Percentiles rank a stretch among this genome's conserved stretches.
Evolutionary conservation across 1,140 invertebrate genomes (phyloP).

Genomic region (Cotesia typhae): DNA sequence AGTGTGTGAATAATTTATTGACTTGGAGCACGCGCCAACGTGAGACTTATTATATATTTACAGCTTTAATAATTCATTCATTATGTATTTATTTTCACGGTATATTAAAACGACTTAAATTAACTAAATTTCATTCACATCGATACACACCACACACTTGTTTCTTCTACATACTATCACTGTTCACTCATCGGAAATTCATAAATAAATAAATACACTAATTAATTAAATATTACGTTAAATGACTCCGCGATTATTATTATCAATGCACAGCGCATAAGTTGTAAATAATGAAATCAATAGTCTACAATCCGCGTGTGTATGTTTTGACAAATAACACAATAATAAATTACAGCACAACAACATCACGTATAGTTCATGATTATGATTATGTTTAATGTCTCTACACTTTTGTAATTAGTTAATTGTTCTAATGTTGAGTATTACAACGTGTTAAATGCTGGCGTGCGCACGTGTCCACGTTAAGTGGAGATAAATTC

Average conservation of each 20-base stretch:
- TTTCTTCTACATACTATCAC: background rate
- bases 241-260: too few species aligned
- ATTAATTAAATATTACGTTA: too few species aligned
- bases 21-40: background rate
- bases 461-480: background rate
- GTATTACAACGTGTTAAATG: background rate
- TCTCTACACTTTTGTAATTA: background rate
- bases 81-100: slow-evolving; percentile 21
- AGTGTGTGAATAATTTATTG: slow-evolving; percentile 29
- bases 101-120: too few species aligned
- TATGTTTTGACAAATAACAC: too few species aligned
- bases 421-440: background rate
- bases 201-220: background rate
- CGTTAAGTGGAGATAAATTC: background rate
- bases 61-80: slow-evolving; percentile 1
- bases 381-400: too few species aligned
- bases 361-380: too few species aligned
- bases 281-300: too few species aligned
- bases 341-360: too few species aligned
- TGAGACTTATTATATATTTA: slow-evolving; percentile 18
- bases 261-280: too few species aligned
- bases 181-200: background rate
- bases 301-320: too few species aligned
- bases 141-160: background rate
- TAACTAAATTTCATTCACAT: slow-evolving; percentile 5